phyloP scores from a whole-genome alignment of 2,888 invertebrate genomes.

The Linnaemya vulpina region DNA sequence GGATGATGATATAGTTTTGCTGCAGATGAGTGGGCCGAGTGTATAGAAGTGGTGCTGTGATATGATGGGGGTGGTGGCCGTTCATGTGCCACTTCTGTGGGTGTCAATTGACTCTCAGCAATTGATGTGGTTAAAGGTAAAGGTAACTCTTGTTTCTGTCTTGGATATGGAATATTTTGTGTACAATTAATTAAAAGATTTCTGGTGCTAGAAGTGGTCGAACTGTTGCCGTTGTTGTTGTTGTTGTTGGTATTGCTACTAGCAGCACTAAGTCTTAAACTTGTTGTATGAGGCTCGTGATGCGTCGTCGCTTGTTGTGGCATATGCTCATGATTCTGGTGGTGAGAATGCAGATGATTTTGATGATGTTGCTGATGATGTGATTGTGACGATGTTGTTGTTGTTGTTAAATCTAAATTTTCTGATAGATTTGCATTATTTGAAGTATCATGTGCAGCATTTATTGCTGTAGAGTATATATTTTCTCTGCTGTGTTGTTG shows the following conservation, averaged over 20 bases:
- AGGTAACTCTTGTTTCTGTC: constrained; percentile 70
- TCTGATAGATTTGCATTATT: constrained; percentile 51
- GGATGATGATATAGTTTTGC: constrained; percentile 52
- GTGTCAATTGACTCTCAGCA: constrained; percentile 64
- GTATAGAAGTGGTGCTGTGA: constrained; percentile 47
- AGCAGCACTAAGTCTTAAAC: constrained; percentile 54
- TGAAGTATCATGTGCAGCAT: constrained; percentile 62
- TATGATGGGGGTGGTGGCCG: constrained; percentile 76
- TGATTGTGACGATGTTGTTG: constrained; percentile 64
- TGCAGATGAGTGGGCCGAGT: constrained; percentile 4
- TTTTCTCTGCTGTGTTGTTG: constrained; percentile 67
- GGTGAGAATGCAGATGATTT: constrained; percentile 58
- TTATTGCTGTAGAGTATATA: constrained; percentile 59
- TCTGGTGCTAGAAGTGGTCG: constrained; percentile 46
- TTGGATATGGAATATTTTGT: constrained; percentile 67
- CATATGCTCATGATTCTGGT: constrained; percentile 61
- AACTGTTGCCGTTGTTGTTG: constrained; percentile 54
- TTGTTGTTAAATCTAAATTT: constrained; percentile 64
- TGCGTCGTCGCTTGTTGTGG: constrained; percentile 56
- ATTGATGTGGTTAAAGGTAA: constrained; percentile 66
- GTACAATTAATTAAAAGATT: constrained; percentile 62
- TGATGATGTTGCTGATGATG: constrained; percentile 62
- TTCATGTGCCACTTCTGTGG: constrained; percentile 60
- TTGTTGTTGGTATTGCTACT: constrained; percentile 19
- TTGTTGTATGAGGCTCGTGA: constrained; percentile 62